Conservation (phyloP, 1,140 invertebrate species). For the Trinorchestia longiramus region DNA sequence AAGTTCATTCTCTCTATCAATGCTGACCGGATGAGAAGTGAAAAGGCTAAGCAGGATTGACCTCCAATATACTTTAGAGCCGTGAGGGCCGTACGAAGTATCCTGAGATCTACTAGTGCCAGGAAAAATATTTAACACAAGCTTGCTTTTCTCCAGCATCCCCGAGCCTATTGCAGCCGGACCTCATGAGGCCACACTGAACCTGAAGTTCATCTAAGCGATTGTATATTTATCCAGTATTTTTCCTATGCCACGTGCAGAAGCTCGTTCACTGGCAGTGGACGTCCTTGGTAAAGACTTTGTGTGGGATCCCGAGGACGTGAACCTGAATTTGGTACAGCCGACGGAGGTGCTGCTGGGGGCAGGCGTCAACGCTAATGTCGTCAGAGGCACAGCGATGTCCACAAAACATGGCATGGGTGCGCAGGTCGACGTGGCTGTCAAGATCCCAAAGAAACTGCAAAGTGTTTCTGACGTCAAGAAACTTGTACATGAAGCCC, state of each 20-base stretch:
- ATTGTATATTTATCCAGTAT: neutral
- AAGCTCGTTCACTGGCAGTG: neutral
- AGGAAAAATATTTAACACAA: no score
- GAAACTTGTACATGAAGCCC: neutral
- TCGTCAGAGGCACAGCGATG: neutral
- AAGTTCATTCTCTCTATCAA: no score
- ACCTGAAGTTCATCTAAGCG: no score
- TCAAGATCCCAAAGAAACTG: neutral
- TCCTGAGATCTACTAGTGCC: no score
- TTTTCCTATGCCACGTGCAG: neutral
- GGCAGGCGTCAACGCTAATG: neutral
- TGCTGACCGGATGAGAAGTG: no score
- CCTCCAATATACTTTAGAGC: no score
- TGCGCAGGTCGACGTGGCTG: neutral
- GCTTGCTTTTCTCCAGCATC: no score
- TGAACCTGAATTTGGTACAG: neutral
- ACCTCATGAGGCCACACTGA: no score
- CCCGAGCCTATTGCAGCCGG: no score
- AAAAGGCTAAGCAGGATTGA: no score
- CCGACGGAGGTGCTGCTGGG: neutral
- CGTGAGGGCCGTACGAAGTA: no score
- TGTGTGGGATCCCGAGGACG: neutral
- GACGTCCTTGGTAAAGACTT: neutral
- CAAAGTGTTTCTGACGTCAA: neutral
- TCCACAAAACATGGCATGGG: neutral